Evolutionary conservation across 2,888 invertebrate species (phyloP), one percentile per base, ranked within the genome.

Genomic region (Margaritifera margaritifera): DNA sequence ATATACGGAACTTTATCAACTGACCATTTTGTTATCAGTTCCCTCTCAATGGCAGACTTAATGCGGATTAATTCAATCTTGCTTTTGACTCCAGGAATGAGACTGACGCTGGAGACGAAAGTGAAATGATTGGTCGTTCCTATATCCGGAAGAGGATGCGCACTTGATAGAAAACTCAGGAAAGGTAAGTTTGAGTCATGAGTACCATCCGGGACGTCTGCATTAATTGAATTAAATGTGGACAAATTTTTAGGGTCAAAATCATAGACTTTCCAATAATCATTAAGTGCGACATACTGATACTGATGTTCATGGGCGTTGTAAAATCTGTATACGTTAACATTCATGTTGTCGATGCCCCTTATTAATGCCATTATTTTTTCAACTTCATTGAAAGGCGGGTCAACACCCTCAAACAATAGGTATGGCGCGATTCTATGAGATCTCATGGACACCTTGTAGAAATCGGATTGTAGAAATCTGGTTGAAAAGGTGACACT

Each of bases 331-430:
- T 80, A 78, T 2, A 88, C 76, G 67, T 88, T 87, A 11, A 86
- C 84, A 68, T 88, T 87, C 84, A 86, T 85, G 67, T 88, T 88
- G 67, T 88, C 87, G 20, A 87, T 78, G 0, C 88, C 88, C 19
- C 80, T 77, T 4, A 81, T n/a, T 6, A 88, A 63, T 2, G 84
- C 82, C 65, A 80, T 64, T 1, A 84, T 25, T 60, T 79, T 83
- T 57, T 86, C 73, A 6, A 80, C 27, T 52, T 79, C 75, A 54
- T 72, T 71, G 62, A 87, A 87, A 4, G 78, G 73, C 1, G 88
- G 88, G 4, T 71, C 59, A 1, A 85, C 84, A 8, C 79, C 74
- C 60, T 85, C 80, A 64, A 87, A 86, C 77, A 86, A 70, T 24
- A 87, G 70, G 66, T 83, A 88, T 6, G 86, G 84, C 2, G 84